Conservation (phyloP, 2,113 vertebrate genomes). For the Pterocles gutturalis region DNA sequence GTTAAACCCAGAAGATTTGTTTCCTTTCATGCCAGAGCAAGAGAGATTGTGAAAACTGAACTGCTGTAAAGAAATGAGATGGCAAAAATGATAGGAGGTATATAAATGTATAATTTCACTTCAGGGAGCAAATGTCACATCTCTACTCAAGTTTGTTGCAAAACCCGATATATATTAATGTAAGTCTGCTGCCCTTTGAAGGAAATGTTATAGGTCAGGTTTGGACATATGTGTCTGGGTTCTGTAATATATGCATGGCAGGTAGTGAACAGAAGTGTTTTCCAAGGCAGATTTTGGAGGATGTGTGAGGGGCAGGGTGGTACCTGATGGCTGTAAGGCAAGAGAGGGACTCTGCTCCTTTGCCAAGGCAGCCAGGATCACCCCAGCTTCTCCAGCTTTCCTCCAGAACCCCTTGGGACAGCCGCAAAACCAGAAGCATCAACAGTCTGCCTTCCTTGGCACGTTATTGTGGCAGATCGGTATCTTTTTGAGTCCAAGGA, state of each 20-base stretch:
- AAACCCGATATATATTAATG: constrained; percentile 18
- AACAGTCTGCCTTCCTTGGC: not conserved
- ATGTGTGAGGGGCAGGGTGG: not conserved
- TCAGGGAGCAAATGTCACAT: not conserved
- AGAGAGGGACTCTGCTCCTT: not conserved
- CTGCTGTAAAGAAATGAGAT: not conserved
- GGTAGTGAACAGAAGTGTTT: rapidly evolving
- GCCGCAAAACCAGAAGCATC: not conserved
- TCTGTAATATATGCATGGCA: not conserved
- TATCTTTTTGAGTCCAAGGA: not conserved
- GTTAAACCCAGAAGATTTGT: not conserved
- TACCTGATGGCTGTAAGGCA: rapidly evolving
- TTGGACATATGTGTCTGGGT: not conserved
- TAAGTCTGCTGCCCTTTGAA: not conserved
- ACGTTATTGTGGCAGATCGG: rapidly evolving
- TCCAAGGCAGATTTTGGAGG: not conserved
- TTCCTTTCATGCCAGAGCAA: not conserved
- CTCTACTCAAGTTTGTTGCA: not conserved
- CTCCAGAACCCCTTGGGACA: not conserved
- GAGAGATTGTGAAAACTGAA: not conserved
- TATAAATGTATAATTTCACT: not conserved
- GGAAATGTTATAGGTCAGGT: not conserved
- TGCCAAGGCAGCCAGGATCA: rapidly evolving
- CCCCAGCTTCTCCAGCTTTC: not conserved
- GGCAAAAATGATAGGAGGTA: not conserved